Percentiles rank a stretch among this genome's conserved stretches.
Conservation (phyloP, 2,797 vertebrate genomes). For the Danio jaintianensis region DNA sequence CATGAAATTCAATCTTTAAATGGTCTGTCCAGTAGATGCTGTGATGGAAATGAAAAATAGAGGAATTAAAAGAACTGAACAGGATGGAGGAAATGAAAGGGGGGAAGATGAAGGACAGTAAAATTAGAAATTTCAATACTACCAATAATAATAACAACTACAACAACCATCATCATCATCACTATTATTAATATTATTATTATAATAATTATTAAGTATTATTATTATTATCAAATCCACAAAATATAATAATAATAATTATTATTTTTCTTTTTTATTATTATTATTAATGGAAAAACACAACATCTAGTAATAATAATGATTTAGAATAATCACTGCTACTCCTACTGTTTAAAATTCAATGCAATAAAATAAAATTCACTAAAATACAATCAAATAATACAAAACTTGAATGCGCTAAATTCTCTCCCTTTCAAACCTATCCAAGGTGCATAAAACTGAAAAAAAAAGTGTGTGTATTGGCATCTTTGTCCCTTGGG, state of each 20-base stretch:
- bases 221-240: not conserved
- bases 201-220: not conserved
- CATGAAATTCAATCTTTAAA: constrained; percentile 55
- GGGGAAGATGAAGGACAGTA: not conserved
- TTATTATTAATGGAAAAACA: not conserved
- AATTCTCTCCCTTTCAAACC: not conserved
- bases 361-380: not conserved
- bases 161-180: not conserved
- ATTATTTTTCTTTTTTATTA: not conserved
- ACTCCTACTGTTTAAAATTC: no score
- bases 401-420: not conserved
- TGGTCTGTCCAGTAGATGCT: constrained; percentile 38
- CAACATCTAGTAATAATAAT: no score
- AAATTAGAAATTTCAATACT: not conserved
- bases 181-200: not conserved
- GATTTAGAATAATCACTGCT: no score
- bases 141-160: not conserved
- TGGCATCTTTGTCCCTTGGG: constrained; percentile 44
- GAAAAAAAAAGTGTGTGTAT: constrained; percentile 13
- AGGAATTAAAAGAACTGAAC: constrained; percentile 9
- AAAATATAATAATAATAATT: not conserved
- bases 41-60: constrained; percentile 40
- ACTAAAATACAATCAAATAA: not conserved
- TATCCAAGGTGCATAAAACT: constrained; percentile 8
- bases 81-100: not conserved